Base-by-base conservation (phyloP, 2,113 vertebrate species). In the Tautogolabrus adspersus region DNA sequence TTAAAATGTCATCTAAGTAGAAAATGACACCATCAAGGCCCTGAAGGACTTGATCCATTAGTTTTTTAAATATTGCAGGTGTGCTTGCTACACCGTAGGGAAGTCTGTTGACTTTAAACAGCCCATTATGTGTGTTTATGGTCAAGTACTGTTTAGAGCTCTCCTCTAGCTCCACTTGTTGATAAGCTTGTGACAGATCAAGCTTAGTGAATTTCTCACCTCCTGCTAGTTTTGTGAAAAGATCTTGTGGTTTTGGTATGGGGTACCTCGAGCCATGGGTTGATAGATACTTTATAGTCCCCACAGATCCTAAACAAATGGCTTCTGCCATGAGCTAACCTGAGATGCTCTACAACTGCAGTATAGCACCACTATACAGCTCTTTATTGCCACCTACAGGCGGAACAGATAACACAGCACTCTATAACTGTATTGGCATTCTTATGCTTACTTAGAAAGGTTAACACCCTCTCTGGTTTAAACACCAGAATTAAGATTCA, bases 1-100 rank as follows among this genome's bases (percentile, higher is more conserved):
- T 51, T 7, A 78, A 5, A 1, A 72, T 72, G 19, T 71, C 67
- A 77, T 26, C 26, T 77, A 79, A 40, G 21, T 79, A 65, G 1
- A 42, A 79, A 1, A 78, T 78, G 0, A 64, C 42, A 21, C 38
- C 38, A 40, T 40, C 38, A 10, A 40, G 38, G 6, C 38, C 38
- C 38, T 40, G 38, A 40, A 40, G 38, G 10, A 40, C 38, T 40
- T 40, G 38, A 40, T 40, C 38, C 38, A 40, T 40, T 6, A 40
- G 38, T 40, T 40, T 40, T 10, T 66, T 62, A 15, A 79, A 79
- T 18, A 79, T 72, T 1, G 46, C 77, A 54, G 54, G 68, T 21
- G 61, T 19, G 2, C 46, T 66, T 0, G 62, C 62, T 0, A 72
- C 62, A 60, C 47, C 68, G 46, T 40, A 40, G 38, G 38, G 38